Evolutionary conservation across 2,888 invertebrate genomes (phyloP), one percentile per base, ranked within the genome.

Genomic region (Anaspis maculata): DNA sequence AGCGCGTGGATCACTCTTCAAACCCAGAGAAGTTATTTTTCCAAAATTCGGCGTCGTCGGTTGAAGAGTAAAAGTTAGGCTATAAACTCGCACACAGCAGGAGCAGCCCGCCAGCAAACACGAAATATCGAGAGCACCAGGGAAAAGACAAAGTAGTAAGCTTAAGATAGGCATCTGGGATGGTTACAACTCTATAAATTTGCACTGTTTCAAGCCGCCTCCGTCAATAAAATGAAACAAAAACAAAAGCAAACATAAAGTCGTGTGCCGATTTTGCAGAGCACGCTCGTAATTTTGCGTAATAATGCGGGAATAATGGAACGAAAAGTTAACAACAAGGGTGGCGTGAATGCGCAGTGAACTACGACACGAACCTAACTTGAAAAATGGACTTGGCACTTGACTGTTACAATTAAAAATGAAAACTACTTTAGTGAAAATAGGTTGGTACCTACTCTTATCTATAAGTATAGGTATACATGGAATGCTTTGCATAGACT

Each of bases 181-280:
- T 15, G 14, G 31, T 31, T 31, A 31, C 31, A 31, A 31, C 31
- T 31, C 31, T 25, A 31, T 31, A 31, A 31, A 31, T 31, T 31
- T 25, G 31, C 31, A 15, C 30, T 24, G 25, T 14, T 23, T 30
- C 30, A 14, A 23, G 30, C 30, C 23, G 30, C 30, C 23, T 30
- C 13, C 30, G 30, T n/a, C 25, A 25, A 31, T 31, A 31, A 31
- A 31, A 31, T 15, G 16, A 30, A 31, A 31, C 31, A 25, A 31
- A 25, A 31, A 31, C 31, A 31, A 15, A 24, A 9, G 13, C 25
- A 15, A 31, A 25, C 31, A 15, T 30, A 30, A 30, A 30, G 22
- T 30, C 14, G 30, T 3, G 30, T 23, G 24, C 30, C 23, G 30
- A 30, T 30, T 30, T 30, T 30, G 22, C 24, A 13, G 30, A 13